A percentile compares a stretch with the other conserved stretches of the same genome.
phyloP scores from a whole-genome alignment of 2,113 vertebrate species.

The Aldabrachelys gigantea region DNA sequence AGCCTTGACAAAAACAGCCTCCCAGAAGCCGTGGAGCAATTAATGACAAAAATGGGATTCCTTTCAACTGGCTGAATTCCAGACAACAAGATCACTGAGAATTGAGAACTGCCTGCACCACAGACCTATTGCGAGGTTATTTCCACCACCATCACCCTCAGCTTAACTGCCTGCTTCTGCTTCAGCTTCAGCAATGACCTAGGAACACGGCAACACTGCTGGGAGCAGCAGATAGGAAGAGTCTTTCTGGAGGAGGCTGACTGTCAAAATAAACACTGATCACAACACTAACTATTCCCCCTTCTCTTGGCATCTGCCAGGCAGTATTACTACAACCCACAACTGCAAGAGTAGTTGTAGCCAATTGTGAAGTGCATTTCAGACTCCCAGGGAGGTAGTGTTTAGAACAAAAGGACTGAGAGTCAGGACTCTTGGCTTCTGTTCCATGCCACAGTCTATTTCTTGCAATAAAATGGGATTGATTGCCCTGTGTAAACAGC shows the following conservation, averaged over 20 bases:
- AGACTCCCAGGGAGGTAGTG: neutral
- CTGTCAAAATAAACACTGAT: neutral
- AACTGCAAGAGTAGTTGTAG: neutral
- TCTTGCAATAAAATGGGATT: neutral
- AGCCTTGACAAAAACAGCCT: conserved; percentile 25
- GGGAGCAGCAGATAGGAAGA: neutral
- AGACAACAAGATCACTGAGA: conserved; percentile 28
- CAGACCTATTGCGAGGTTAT: conserved; percentile 65
- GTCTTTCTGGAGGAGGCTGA: no score
- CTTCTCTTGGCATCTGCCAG: neutral
- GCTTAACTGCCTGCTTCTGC: conserved; percentile 56
- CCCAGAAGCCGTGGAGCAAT: conserved; percentile 30
- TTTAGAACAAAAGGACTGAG: rapidly evolving
- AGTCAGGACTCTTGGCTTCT: rapidly evolving
- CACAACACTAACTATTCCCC: neutral
- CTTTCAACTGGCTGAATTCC: conserved; percentile 50
- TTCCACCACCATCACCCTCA: conserved; percentile 15
- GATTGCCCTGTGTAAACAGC: neutral
- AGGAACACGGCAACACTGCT: conserved; percentile 1
- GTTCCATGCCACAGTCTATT: neutral
- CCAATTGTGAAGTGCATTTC: rapidly evolving
- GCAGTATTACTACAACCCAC: neutral
- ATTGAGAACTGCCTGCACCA: conserved; percentile 56
- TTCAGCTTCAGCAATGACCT: neutral
- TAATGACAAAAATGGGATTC: conserved; percentile 20